Evolutionary conservation across 2,113 vertebrate genomes (phyloP).

Genomic region (Vicugna pacos): DNA sequence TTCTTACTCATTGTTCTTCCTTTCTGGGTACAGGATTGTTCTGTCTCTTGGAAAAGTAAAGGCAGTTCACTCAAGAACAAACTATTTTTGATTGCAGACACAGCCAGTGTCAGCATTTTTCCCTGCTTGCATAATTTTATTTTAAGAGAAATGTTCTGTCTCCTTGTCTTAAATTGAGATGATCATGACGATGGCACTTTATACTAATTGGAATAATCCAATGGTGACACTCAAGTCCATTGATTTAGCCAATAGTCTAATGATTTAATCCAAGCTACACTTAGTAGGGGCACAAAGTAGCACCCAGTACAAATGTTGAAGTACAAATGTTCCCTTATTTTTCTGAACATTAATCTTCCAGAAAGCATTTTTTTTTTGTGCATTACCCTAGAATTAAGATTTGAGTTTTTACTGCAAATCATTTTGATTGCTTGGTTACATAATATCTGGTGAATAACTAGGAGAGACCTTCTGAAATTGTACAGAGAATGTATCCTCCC

Average conservation of each 20-base stretch:
- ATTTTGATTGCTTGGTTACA: neutral
- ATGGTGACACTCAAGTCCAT: neutral
- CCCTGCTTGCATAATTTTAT: neutral
- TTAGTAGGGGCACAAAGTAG: neutral
- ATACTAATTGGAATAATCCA: neutral
- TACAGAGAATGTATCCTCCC: neutral
- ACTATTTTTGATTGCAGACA: neutral
- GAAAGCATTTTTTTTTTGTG: neutral
- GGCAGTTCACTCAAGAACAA: neutral
- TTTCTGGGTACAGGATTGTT: neutral
- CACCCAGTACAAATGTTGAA: neutral
- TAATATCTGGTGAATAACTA: neutral
- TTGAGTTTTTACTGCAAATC: neutral
- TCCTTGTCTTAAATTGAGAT: neutral
- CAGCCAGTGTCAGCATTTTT: neutral
- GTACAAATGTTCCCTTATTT: neutral
- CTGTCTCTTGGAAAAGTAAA: neutral
- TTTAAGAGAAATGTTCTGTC: neutral
- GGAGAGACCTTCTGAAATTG: neutral
- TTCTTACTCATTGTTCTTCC: neutral
- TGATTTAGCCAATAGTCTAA: neutral
- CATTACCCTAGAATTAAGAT: neutral
- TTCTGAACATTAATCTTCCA: neutral
- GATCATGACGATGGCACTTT: neutral
- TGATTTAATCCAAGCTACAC: neutral